phyloP scores from a whole-genome alignment of 37 sponge, comb jelly and placozoan species.

The Corticium candelabrum region DNA sequence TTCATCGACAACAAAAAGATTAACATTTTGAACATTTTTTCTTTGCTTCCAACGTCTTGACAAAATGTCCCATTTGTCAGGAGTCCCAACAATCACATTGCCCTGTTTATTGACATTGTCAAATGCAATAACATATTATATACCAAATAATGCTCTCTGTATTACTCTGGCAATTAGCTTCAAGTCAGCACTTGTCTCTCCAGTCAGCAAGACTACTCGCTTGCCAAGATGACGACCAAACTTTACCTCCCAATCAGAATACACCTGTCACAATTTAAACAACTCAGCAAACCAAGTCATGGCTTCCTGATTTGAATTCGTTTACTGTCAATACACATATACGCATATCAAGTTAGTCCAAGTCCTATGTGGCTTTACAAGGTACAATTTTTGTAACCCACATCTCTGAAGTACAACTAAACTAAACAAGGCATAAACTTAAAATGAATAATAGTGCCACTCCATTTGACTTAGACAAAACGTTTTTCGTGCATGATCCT shows the following conservation, averaged over 20 bases:
- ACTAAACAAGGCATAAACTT: too few relatives aligned
- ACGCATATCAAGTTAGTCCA: background rate
- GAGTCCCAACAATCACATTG: conserved; percentile 80
- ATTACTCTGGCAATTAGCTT: conserved; percentile 72
- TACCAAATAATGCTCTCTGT: background rate
- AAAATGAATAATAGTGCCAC: too few relatives aligned
- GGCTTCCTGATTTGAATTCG: background rate
- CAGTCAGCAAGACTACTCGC: conserved; percentile 81
- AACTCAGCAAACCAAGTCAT: background rate
- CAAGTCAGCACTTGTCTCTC: conserved; percentile 90
- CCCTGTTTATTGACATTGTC: conserved; percentile 52
- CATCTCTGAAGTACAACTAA: too few relatives aligned
- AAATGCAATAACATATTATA: background rate
- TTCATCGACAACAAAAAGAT: conserved; percentile 88
- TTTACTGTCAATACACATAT: background rate
- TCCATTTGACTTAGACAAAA: too few relatives aligned
- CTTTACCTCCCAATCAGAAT: conserved; percentile 73
- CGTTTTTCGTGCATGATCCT: too few relatives aligned
- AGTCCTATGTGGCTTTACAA: too few relatives aligned
- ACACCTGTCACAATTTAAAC: conserved; percentile 35
- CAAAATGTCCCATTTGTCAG: conserved; percentile 94
- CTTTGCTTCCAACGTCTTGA: conserved; percentile 99
- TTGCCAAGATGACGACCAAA: conserved; percentile 77
- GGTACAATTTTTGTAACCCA: too few relatives aligned
- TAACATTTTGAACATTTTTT: conserved; percentile 92